Evolutionary conservation across 1,140 invertebrate species (phyloP).

Genomic region (Aethina tumida): DNA sequence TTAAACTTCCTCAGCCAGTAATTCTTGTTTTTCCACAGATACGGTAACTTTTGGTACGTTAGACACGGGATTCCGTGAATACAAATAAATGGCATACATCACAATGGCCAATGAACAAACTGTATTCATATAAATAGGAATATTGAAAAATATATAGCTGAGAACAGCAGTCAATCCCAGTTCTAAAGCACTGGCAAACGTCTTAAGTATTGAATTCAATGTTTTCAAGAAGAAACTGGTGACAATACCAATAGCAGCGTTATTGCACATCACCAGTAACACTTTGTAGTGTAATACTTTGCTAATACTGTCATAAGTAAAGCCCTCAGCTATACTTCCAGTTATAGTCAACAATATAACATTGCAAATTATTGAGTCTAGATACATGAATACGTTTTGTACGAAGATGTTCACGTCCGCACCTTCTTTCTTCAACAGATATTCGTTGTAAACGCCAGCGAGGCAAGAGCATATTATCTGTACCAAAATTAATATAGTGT

Average conservation of each 20-base stretch:
- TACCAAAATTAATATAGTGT: slow-evolving; percentile 63
- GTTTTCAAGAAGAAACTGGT: slow-evolving; percentile 90
- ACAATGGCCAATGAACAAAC: slow-evolving; percentile 74
- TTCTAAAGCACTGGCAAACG: slow-evolving; percentile 90
- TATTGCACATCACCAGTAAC: slow-evolving; percentile 78
- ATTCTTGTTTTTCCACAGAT: slow-evolving; percentile 7
- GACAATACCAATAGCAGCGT: slow-evolving; percentile 83
- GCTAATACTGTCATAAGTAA: slow-evolving; percentile 46
- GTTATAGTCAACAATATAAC: slow-evolving; percentile 53
- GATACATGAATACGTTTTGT: slow-evolving; percentile 94
- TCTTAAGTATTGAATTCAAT: slow-evolving; percentile 93
- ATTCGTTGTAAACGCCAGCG: slow-evolving; percentile 95
- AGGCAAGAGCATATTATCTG: slow-evolving; percentile 88
- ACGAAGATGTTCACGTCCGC: slow-evolving; percentile 79
- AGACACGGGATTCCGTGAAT: slow-evolving; percentile 79
- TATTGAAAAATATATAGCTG: slow-evolving; percentile 81
- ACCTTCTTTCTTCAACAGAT: slow-evolving; percentile 79
- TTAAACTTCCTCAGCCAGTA: slow-evolving; percentile 18
- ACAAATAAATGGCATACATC: slow-evolving; percentile 72
- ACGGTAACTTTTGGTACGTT: slow-evolving; percentile 15
- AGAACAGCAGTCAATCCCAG: slow-evolving; percentile 83
- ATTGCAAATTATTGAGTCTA: slow-evolving; percentile 90
- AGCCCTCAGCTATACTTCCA: slow-evolving; percentile 49
- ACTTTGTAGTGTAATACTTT: slow-evolving; percentile 58
- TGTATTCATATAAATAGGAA: slow-evolving; percentile 77